Evolutionary conservation across 1,140 invertebrate species (phyloP).

Genomic region (Eriocheir sinensis): DNA sequence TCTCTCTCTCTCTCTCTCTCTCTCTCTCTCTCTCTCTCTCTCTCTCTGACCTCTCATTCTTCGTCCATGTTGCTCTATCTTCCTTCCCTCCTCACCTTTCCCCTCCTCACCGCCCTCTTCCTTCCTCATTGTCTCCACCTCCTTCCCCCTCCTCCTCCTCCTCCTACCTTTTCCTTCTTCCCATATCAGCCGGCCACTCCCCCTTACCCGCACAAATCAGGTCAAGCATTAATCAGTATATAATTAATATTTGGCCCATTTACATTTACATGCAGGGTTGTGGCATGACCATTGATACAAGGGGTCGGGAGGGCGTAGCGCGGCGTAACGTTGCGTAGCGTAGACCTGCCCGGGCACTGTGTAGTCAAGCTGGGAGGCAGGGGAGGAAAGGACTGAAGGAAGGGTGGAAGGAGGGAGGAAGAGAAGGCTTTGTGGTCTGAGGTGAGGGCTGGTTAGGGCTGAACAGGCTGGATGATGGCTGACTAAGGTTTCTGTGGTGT

Average conservation of each 20-base stretch:
- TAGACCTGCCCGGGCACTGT: not conserved
- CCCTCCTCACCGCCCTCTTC: not conserved
- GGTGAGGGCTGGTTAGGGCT: not conserved
- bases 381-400: not conserved
- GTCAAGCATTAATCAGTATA: not conserved
- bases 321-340: too few relatives aligned
- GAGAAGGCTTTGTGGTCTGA: not conserved
- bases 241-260: conserved; percentile 26
- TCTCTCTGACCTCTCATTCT: not conserved
- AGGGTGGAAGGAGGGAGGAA: not conserved
- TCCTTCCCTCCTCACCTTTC: not conserved
- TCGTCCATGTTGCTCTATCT: not conserved
- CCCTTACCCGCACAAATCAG: not conserved
- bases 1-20: not conserved
- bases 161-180: not conserved
- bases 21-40: not conserved
- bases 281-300: conserved; percentile 2
- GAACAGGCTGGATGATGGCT: not conserved
- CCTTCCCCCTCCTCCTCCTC: not conserved
- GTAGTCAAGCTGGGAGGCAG: not conserved
- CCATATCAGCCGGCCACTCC: not conserved
- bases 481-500: not conserved
- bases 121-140: not conserved
- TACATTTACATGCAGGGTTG: not conserved
- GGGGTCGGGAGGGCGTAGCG: conserved; percentile 3